Conservation (phyloP, 2,888 invertebrate genomes). For the Pseudeuparius sepicola region DNA sequence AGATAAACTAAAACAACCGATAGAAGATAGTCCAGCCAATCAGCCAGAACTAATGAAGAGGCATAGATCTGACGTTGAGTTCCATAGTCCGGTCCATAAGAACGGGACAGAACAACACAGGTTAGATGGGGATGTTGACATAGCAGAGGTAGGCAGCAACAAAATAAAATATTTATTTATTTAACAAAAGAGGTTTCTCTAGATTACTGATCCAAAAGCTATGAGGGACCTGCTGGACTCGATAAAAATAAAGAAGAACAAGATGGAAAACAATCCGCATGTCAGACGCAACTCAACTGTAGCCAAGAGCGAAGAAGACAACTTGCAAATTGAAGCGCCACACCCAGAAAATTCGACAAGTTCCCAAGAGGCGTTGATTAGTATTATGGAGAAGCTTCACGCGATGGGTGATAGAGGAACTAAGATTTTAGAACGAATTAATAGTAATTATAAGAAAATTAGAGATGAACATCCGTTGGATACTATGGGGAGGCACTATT, state of each 20-base stretch:
- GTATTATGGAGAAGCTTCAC: slow-evolving; percentile 47
- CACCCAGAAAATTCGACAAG: too few relatives aligned
- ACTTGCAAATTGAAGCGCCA: slow-evolving; percentile 30
- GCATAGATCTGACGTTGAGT: slow-evolving; percentile 50
- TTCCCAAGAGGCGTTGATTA: slow-evolving; percentile 49
- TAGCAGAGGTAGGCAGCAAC: too few relatives aligned
- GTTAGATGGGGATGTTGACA: too few relatives aligned
- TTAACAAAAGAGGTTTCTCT: too few relatives aligned
- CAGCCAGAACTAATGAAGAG: slow-evolving; percentile 54
- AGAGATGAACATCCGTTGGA: slow-evolving; percentile 19
- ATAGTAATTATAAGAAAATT: slow-evolving; percentile 34
- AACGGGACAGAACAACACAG: slow-evolving; percentile 24
- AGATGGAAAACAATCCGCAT: slow-evolving; percentile 32
- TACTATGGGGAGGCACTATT: slow-evolving; percentile 32
- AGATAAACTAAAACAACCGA: slow-evolving; percentile 24
- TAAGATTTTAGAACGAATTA: slow-evolving; percentile 45
- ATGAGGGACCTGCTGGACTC: slow-evolving; percentile 32
- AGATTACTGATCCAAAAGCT: slow-evolving; percentile 33
- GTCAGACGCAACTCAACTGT: slow-evolving; percentile 45
- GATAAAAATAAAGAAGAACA: slow-evolving; percentile 31
- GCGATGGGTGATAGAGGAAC: slow-evolving; percentile 49
- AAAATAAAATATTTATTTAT: too few relatives aligned
- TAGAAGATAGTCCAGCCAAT: slow-evolving; percentile 46
- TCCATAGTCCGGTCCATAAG: slow-evolving; percentile 45
- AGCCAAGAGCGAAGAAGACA: slow-evolving; percentile 36